Evolutionary conservation across 2,888 invertebrate genomes (phyloP), one percentile per base, ranked within the genome.

Genomic region (Papilio demoleus): DNA sequence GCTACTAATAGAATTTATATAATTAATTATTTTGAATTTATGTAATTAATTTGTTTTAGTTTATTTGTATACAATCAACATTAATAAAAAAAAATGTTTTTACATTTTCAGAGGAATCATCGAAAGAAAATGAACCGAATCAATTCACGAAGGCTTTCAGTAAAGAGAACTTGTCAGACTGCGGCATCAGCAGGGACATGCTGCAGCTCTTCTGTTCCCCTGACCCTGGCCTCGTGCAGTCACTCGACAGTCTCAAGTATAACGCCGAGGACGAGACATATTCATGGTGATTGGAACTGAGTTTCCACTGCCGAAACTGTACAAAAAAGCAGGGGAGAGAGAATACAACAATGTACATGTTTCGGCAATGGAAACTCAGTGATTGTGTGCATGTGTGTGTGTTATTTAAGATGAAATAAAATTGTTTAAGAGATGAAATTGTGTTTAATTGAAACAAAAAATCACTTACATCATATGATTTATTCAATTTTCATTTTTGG

Each of bases 81-180:
- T n/a, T n/a, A n/a, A n/a, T n/a, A n/a, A n/a, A n/a, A n/a, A n/a
- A n/a, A n/a, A n/a, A n/a, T n/a, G n/a, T n/a, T n/a, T n/a, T n/a
- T n/a, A n/a, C n/a, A 1, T 87, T 86, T 31, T 9, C 85, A 93
- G 94, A 88, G 71, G 90, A 93, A 75, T 85, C 88, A 19, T 81
- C 88, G n/a, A 93, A 92, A 78, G 88, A 89, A 70, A 89, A 93
- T 64, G 87, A 89, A 65, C 88, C 93, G 17, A 93, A 89, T 75
- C 86, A 90, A 77, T 93, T 90, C 74, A 89, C 88, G 76, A 93
- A 88, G 81, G 95, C 96, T 1, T 97, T 98, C 87, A 95, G 95
- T 61, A 94, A 96, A 78, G 97, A 97, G 86, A 97, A 97, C 87
- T 93, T 98, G n/a, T 96, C 96, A 0, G 98, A 97, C 84, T 97